Evolutionary conservation across 2,113 vertebrate genomes (phyloP), one percentile per base, ranked within the genome.

Genomic region (Colinus virginianus): DNA sequence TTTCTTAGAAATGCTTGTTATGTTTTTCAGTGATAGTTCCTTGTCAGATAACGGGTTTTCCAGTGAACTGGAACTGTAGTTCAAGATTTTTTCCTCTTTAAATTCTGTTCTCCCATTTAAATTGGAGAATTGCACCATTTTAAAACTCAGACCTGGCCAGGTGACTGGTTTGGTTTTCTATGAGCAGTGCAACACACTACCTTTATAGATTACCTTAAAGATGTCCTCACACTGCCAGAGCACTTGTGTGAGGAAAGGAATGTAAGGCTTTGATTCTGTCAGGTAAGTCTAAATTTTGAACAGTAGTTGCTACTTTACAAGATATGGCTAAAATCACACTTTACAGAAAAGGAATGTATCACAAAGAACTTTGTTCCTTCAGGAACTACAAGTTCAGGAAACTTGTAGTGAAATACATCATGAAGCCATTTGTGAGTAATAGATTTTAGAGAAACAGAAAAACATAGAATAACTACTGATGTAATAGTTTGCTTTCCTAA

Each of bases 1-100:
- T 80, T 92, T 88, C 36, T 59, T 32, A 88, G 62, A 92, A 93
- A 81, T 68, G 32, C 26, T 92, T 78, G 56, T 56, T 34, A 75
- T 15, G 17, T 16, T 94, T 95, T 93, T 88, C 66, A 93, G 9
- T 81, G 19, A 71, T 67, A 63, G 28, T 40, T 78, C 46, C 25
- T 84, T 84, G 42, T 70, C 88, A 86, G 58, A 84, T 67, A 70
- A 62, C 80, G 64, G 46, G 13, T 56, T 63, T 95, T n/a, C 32
- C 56, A 78, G 28, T 11, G 74, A 90, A 87, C 3, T 11, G 61
- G 66, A 5, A 62, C 13, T 61, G 28, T 64, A 78, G 87, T 85
- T 90, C 40, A 79, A 43, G 22, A 69, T 15, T 62, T 38, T 62
- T 87, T 68, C 8, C 25, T 76, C 30, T 59, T 76, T 53, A 62